phyloP scores from a whole-genome alignment of 2,888 invertebrate genomes.

The Cheiracanthium punctorium region DNA sequence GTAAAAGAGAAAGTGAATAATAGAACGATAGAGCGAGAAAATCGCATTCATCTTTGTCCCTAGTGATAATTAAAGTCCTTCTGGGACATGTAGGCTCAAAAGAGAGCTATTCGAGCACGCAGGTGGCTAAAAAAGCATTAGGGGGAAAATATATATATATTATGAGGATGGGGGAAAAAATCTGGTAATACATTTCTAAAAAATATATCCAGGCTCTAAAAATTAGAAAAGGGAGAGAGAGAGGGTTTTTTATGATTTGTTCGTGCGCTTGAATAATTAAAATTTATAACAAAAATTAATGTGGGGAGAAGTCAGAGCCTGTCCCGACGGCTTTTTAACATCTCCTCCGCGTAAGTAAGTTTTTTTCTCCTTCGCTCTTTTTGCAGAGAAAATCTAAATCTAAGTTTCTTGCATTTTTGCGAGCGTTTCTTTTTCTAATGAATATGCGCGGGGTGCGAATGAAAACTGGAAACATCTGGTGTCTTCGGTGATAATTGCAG shows the following conservation, averaged over 20 bases:
- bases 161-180: slow-evolving; percentile 6
- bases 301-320: slow-evolving; percentile 21
- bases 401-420: slow-evolving; percentile 17
- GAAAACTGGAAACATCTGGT: neutral
- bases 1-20: slow-evolving; percentile 11
- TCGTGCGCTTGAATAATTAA: slow-evolving; percentile 56
- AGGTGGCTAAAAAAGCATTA: slow-evolving; percentile 29
- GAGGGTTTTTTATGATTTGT: slow-evolving; percentile 9
- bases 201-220: slow-evolving; percentile 17
- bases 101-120: slow-evolving; percentile 24
- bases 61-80: slow-evolving; percentile 59
- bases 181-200: neutral
- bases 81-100: slow-evolving; percentile 41
- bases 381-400: slow-evolving; percentile 20
- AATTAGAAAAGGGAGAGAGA: slow-evolving; percentile 3
- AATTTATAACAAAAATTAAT: slow-evolving; percentile 61
- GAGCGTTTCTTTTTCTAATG: neutral
- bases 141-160: slow-evolving; percentile 7
- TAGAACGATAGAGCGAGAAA: slow-evolving; percentile 18
- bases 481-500: neutral
- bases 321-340: neutral
- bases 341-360: neutral
- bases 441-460: neutral
- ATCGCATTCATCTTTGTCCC: slow-evolving; percentile 52
- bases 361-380: slow-evolving; percentile 28